Evolutionary conservation across 2,113 vertebrate species (phyloP).

Genomic region (Oryzias curvinotus): DNA sequence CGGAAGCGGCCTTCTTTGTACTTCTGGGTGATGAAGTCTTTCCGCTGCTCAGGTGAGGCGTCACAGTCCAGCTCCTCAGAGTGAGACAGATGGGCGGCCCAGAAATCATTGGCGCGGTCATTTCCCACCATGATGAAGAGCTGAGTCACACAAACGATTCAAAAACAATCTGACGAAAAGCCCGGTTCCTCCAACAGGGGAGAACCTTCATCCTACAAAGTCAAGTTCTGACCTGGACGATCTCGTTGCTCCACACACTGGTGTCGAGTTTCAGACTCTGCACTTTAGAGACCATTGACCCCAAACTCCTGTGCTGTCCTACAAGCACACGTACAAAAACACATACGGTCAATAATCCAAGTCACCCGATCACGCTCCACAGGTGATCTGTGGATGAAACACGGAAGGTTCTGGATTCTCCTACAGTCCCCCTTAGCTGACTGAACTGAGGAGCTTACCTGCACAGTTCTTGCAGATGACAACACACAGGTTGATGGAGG

Average conservation of each 20-base stretch:
- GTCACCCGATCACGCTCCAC: too few relatives aligned
- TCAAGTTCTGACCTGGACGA: conserved; percentile 84
- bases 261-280: conserved; percentile 98
- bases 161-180: background rate
- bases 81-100: conserved; percentile 79
- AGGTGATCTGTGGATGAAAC: background rate
- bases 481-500: conserved; percentile 95
- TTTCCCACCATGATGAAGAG: conserved; percentile 96
- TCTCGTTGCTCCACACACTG: conserved; percentile 95
- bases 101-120: conserved; percentile 90
- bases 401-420: background rate
- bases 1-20: conserved; percentile 88
- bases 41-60: conserved; percentile 77
- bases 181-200: background rate
- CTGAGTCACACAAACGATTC: conserved; percentile 64
- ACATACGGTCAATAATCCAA: background rate
- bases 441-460: conserved; percentile 60
- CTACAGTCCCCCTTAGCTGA: background rate
- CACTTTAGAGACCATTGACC: conserved; percentile 94
- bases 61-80: conserved; percentile 80
- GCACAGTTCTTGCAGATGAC: conserved; percentile 99
- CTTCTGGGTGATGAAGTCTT: conserved; percentile 87
- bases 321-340: conserved; percentile 17
- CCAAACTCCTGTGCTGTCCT: conserved; percentile 94
- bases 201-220: background rate